Percentiles rank a stretch among this genome's conserved stretches.
phyloP scores from a whole-genome alignment of 2,797 vertebrate species.

The Heliangelus exortis region DNA sequence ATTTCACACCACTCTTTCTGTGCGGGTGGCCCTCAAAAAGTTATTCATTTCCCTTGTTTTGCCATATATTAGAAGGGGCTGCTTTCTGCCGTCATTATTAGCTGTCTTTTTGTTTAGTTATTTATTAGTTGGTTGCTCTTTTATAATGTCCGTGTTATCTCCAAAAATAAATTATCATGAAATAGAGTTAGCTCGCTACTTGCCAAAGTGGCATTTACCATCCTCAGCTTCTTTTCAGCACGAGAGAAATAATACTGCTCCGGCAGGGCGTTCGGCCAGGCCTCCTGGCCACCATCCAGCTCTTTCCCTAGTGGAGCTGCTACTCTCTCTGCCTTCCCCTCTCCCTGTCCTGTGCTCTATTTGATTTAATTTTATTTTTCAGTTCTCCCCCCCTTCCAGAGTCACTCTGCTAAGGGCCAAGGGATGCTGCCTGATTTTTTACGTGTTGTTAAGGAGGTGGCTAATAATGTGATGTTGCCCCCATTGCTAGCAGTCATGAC shows the following conservation, averaged over 20 bases:
- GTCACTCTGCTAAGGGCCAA: conserved; percentile 43
- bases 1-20: background rate
- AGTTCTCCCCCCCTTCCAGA: background rate
- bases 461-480: conserved; percentile 22
- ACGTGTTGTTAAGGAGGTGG: conserved; percentile 59
- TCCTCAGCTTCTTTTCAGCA: conserved; percentile 76
- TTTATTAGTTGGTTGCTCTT: conserved; percentile 70
- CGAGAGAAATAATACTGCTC: conserved; percentile 75
- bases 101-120: conserved; percentile 61
- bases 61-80: conserved; percentile 17
- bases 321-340: conserved; percentile 17
- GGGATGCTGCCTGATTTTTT: conserved; percentile 64
- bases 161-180: conserved; percentile 76
- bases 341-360: background rate
- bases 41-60: conserved; percentile 51
- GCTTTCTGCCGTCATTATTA: conserved; percentile 62
- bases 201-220: conserved; percentile 80
- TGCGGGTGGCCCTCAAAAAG: background rate
- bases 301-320: background rate
- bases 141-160: conserved; percentile 74
- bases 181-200: conserved; percentile 72
- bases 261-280: conserved; percentile 74
- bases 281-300: conserved; percentile 76
- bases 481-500: background rate
- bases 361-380: background rate